Base-by-base conservation (phyloP, 2,888 invertebrate genomes). In the Tetragonula carbonaria region DNA sequence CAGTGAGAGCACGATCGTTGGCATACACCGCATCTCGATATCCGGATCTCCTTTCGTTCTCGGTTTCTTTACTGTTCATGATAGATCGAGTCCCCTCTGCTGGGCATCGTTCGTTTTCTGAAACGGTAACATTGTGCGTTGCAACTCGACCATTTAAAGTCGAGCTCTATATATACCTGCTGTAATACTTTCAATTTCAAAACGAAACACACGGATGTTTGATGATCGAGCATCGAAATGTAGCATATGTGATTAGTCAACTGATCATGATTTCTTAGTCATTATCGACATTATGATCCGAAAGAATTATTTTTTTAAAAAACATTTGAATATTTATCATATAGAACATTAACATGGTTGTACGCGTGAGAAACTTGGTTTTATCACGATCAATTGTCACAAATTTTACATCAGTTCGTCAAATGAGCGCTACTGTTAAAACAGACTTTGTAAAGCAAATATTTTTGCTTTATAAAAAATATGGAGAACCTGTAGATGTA, bases 401-500 rank as follows among this genome's bases (percentile, higher is more conserved):
- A 33, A 85, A 75, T 21, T 80, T 86, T 38, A 33, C 62, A n/a
- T 74, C 14, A 23, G 59, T 70, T 63, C 82, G 89, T 4, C 62
- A 72, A 73, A 89, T 90, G 81, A 82, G 72, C 65, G 33, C 33
- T 0, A n/a, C 53, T 6, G 51, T 38, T 28, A 77, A 50, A 45
- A 50, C 23, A 16, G 73, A 85, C 63, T 77, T 80, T 45, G 85
- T 75, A 33, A 92, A 23, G 23, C 23, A 23, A 92, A 86, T 91
- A 86, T 91, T 91, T 87, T 93, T 98, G 45, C 94, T 97, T 23
- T 98, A 97, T 92, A 95, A 95, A 53, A 96, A 97, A 93, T 97
- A 97, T 95, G 99, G 99, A 18, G 98, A 98, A 90, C 98, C 98
- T 8, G 91, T 95, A 11, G 96, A 97, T 91, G 95, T 98, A n/a